Evolutionary conservation across 2,888 invertebrate species (phyloP).

Genomic region (Serripes groenlandicus): DNA sequence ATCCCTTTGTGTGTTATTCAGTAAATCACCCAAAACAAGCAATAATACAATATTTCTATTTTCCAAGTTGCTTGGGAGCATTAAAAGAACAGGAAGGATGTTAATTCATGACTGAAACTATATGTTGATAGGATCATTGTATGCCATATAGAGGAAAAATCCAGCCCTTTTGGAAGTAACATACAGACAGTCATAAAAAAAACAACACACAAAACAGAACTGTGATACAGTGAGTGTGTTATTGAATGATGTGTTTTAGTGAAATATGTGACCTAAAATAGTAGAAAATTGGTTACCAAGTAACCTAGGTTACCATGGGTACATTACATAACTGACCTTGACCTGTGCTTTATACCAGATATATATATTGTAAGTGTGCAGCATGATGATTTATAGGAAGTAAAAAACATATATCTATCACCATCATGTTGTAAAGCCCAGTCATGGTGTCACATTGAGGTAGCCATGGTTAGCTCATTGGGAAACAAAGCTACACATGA

Average conservation of each 20-base stretch:
- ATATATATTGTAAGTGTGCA: no score
- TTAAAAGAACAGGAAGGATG: conserved; percentile 98
- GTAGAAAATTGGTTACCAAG: no score
- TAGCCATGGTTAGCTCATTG: no score
- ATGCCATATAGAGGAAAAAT: conserved; percentile 98
- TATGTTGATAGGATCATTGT: conserved; percentile 98
- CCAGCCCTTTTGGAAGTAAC: conserved; percentile 95
- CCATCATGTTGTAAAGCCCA: no score
- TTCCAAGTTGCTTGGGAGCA: conserved; percentile 95
- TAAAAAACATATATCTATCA: no score
- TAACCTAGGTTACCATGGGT: neutral
- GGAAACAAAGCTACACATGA: no score
- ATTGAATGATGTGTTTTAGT: neutral
- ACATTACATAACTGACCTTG: no score
- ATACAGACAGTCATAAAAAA: conserved; percentile 1
- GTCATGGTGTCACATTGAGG: no score
- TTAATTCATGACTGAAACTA: conserved; percentile 95
- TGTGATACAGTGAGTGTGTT: conserved; percentile 18
- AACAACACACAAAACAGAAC: neutral
- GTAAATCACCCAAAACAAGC: no score
- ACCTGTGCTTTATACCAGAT: no score
- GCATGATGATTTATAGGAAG: no score
- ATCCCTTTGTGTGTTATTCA: no score
- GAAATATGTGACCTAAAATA: neutral
- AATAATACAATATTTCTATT: neutral